Base-by-base conservation (phyloP, 1,140 invertebrate genomes). In the Drosophila tropicalis region DNA sequence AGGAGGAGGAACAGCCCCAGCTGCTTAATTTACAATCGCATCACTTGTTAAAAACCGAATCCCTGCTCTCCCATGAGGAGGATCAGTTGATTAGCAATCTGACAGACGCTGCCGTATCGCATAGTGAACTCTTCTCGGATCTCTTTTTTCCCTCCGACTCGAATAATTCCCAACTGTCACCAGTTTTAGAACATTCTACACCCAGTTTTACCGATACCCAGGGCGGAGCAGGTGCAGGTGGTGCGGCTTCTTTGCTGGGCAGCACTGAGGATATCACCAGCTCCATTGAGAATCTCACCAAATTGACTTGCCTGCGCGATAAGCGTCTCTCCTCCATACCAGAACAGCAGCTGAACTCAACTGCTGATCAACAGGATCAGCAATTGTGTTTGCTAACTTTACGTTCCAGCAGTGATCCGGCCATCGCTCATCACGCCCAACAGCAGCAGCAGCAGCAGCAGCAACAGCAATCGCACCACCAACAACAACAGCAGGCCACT, bases 241-340 rank as follows among this genome's bases (percentile, higher is more conserved):
- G 44, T 51, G 84, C 76, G 41, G 57, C 77, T 7, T 54, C 62
- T 3, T 17, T 85, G 36, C 61, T 78, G 15, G 77, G 76, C 61
- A 79, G 73, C 67, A 76, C 73, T 72, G 83, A 91, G 62, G 80
- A 90, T 25, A 74, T 92, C 29, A 91, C 90, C 47, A 89, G 83
- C 58, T 91, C 89, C 73, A 82, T 92, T 47, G 85, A 90, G 72
- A 90, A 91, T 62, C 86, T 79, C 32, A 91, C 81, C 69, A 93
- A 90, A 89, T 85, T 75, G 65, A 93, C 74, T 72, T 93, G 55
- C 60, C 58, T 89, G 54, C 85, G 90, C 29, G 83, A 90, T 92
- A 77, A 91, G 92, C 76, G 93, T 69, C 47, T 93, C 80, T 84
- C 90, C 91, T 66, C 93, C n/a, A 90, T 89, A 39, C 90, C 85